Base-by-base conservation (phyloP, 2,888 invertebrate genomes). In the Lacanobia wlatinum region DNA sequence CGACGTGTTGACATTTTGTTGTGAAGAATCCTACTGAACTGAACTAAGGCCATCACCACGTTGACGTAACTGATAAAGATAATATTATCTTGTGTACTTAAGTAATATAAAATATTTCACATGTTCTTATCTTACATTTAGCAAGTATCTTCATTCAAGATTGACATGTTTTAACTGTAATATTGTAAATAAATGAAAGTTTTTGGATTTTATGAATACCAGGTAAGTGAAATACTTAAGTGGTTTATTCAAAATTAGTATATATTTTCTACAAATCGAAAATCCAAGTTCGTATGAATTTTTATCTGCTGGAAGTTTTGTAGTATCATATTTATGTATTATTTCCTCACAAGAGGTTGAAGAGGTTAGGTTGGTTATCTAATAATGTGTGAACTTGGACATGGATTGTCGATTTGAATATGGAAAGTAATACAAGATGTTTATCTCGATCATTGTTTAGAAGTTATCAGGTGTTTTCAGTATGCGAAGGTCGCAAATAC, bases 1-100 rank as follows among this genome's bases (percentile, higher is more conserved):
- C 96, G 93, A 87, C 92, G 93, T 82, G 89, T 87, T 95, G 96
- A 94, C 96, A 96, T 96, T 91, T 92, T 95, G 93, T 89, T 86
- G 89, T 87, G 89, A 90, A 91, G 92, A 90, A 91, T 91, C 86
- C 86, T 92, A 91, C 90, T 89, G 87, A 88, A 96, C 95, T 96
- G 90, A 94, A 90, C 91, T 92, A 91, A 89, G 85, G 88, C 87
- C 89, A 92, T 90, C 88, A 88, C 84, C 84, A 78, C 73, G 81
- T 90, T 92, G 91, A 94, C 93, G 90, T 93, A 93, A 92, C 84
- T 91, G 96, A 96, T 96, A 96, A 94, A 90, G 87, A 80, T 86
- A 79, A 80, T 89, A 83, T 93, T 94, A 94, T 94, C 93, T 90
- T 91, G 88, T 93, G 84, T 92, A 88, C 87, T 82, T 74, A 88